Percentiles rank a stretch among this genome's conserved stretches.
These are phyloP conservation scores for Reinhardtius hippoglossoides DNA, from an alignment of 2,113 vertebrate species.

Conservation along the genomic window DNA sequence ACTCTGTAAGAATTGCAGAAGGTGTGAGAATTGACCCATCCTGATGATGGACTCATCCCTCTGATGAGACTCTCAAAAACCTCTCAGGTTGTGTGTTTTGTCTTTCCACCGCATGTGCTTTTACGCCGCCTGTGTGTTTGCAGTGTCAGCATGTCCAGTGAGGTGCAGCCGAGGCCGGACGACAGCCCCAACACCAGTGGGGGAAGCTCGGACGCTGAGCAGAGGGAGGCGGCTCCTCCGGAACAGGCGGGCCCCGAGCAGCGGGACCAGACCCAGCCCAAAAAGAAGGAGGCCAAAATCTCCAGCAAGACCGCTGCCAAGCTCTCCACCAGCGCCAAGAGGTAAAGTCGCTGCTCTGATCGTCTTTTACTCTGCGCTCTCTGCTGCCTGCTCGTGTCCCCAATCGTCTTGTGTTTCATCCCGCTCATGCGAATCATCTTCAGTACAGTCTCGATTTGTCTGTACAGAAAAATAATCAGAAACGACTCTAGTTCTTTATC, in stretches of 20 bases:
- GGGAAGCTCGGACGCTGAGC: slow-evolving; percentile 94
- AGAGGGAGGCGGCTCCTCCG: slow-evolving; percentile 88
- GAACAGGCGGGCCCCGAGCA: slow-evolving; percentile 83
- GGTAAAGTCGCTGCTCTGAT: slow-evolving; percentile 74
- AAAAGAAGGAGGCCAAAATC: slow-evolving; percentile 97
- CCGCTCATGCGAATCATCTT: no score
- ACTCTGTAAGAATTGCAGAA: not conserved
- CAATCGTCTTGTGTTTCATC: not conserved
- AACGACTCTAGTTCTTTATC: not conserved
- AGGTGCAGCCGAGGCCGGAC: slow-evolving; percentile 92
- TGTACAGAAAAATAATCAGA: not conserved
- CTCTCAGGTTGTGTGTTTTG: not conserved
- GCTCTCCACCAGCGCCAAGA: slow-evolving; percentile 97
- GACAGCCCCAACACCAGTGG: slow-evolving; percentile 96
- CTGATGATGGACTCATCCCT: not conserved
- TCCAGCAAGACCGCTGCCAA: slow-evolving; percentile 97
- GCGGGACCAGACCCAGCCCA: slow-evolving; percentile 92
- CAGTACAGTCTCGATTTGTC: no score
- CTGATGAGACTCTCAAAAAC: not conserved
- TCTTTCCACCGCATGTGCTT: not conserved
- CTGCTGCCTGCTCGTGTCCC: not conserved
- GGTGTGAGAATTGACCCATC: not conserved
- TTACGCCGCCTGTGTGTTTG: not conserved
- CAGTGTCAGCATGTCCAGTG: slow-evolving; percentile 91
- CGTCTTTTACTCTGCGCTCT: not conserved